Conservation (phyloP, 2,797 vertebrate species). For the Cuniculus paca region DNA sequence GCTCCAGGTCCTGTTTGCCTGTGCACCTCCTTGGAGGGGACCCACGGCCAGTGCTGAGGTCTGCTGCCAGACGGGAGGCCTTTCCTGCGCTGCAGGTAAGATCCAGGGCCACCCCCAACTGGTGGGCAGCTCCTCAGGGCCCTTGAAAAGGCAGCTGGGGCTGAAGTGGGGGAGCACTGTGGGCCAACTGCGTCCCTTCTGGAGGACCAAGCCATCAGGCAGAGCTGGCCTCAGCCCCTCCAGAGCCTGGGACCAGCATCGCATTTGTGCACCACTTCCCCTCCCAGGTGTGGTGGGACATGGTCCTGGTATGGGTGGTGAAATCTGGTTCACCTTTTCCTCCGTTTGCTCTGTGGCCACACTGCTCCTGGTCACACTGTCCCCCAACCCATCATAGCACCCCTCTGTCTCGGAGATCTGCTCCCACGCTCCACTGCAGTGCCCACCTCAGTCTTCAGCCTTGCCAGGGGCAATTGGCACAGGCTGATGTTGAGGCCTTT, state of each 20-base stretch:
- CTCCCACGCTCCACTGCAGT: too few species aligned
- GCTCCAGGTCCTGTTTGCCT: not conserved
- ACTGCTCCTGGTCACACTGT: too few species aligned
- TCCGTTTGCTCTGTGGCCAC: too few species aligned
- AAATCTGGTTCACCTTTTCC: too few species aligned
- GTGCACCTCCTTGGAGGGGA: not conserved
- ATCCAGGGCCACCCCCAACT: not conserved
- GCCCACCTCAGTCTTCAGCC: too few species aligned
- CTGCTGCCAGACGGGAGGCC: not conserved
- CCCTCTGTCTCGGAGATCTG: too few species aligned
- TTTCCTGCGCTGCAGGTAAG: not conserved
- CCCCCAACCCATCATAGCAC: too few species aligned
- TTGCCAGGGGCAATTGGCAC: not conserved
- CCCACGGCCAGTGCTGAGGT: not conserved
- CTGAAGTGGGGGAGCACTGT: not conserved
- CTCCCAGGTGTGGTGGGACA: too few species aligned
- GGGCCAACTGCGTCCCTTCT: not conserved
- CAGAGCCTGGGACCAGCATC: not conserved
- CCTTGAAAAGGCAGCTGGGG: not conserved
- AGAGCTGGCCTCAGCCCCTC: not conserved
- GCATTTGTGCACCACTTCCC: too few species aligned
- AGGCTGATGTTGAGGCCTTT: not conserved
- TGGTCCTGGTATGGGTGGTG: too few species aligned
- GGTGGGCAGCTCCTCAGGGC: not conserved
- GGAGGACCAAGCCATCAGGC: not conserved